Conservation (phyloP, 1,140 invertebrate genomes). For the Lepidotrigona ventralis region DNA sequence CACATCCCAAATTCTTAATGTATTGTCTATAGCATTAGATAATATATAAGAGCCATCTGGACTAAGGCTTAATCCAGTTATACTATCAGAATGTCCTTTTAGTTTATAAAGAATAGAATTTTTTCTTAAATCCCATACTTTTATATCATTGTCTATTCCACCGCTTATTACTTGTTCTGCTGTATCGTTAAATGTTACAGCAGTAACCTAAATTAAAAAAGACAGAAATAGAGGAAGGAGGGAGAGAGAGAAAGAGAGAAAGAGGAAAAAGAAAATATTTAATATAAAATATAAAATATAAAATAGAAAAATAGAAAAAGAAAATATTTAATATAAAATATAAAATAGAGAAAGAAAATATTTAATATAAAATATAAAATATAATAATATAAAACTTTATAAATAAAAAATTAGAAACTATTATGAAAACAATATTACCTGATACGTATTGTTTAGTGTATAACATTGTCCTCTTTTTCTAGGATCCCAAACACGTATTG, state of each 20-base stretch:
- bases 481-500: slow-evolving; percentile 94
- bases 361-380: too few species aligned
- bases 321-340: too few species aligned
- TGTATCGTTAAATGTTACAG: slow-evolving; percentile 97
- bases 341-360: not conserved
- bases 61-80: slow-evolving; percentile 95
- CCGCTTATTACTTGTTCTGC: slow-evolving; percentile 94
- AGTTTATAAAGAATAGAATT: slow-evolving; percentile 93
- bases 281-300: too few species aligned
- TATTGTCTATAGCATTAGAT: slow-evolving; percentile 99
- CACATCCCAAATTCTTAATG: slow-evolving; percentile 90
- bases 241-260: not conserved
- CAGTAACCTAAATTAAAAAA: slow-evolving; percentile 83
- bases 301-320: too few species aligned
- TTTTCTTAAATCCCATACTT: slow-evolving; percentile 98
- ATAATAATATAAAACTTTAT: too few species aligned
- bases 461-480: slow-evolving; percentile 89
- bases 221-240: not conserved
- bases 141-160: slow-evolving; percentile 98
- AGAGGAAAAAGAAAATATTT: not conserved
- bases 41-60: slow-evolving; percentile 97
- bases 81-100: slow-evolving; percentile 94
- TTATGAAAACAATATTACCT: slow-evolving; percentile 68
- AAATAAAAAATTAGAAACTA: not conserved
- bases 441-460: slow-evolving; percentile 91